A percentile compares a stretch with the other conserved stretches of the same genome.
These are phyloP conservation scores for Eristalinus aeneus DNA, from an alignment of 2,888 invertebrate species.

Conservation along the genomic window DNA sequence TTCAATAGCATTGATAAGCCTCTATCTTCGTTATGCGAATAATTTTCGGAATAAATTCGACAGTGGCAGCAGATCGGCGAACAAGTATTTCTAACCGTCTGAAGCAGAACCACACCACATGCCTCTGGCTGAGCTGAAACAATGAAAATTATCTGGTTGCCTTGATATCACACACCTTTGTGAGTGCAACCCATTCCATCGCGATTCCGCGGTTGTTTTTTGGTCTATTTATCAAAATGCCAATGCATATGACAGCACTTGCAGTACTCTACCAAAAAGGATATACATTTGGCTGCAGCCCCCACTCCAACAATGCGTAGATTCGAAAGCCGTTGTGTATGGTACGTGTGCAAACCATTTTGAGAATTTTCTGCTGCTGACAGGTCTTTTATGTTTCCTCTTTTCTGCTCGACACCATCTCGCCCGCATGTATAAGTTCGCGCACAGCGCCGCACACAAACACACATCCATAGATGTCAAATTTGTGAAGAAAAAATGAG, in stretches of 20 bases:
- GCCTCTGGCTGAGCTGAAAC: neutral
- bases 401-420: neutral
- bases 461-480: neutral
- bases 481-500: neutral
- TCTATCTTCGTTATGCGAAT: too few relatives aligned
- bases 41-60: too few relatives aligned
- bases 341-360: neutral
- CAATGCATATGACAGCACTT: slow-evolving; percentile 63
- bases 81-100: too few relatives aligned
- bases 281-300: slow-evolving; percentile 42
- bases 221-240: slow-evolving; percentile 59
- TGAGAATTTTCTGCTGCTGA: slow-evolving; percentile 44
- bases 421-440: neutral
- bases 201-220: slow-evolving; percentile 54
- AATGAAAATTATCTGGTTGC: neutral
- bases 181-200: slow-evolving; percentile 1
- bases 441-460: neutral
- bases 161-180: neutral
- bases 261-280: slow-evolving; percentile 47
- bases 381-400: slow-evolving; percentile 40
- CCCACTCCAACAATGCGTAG: slow-evolving; percentile 35
- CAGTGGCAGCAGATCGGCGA: too few relatives aligned
- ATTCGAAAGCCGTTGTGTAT: neutral
- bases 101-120: neutral
- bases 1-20: too few relatives aligned